phyloP scores from a whole-genome alignment of 2,888 invertebrate species.

The Plebejus melissa region DNA sequence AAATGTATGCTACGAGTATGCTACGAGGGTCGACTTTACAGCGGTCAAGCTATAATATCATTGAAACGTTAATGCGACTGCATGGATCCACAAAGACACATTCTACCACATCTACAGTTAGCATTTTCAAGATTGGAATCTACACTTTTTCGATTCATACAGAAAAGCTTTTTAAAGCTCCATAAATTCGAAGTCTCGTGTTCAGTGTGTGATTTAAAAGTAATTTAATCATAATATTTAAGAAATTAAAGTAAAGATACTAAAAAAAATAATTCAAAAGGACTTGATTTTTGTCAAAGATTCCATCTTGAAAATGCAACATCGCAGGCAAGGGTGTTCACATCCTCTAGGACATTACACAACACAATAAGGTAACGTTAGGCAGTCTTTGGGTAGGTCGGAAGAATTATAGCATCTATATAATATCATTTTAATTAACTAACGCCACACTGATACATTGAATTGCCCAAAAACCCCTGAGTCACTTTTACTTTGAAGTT shows the following conservation, averaged over 20 bases:
- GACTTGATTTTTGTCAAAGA: neutral
- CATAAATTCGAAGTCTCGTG: neutral
- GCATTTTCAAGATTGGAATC: slow-evolving; percentile 50
- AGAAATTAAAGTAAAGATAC: no score
- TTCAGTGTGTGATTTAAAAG: neutral
- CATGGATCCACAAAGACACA: slow-evolving; percentile 48
- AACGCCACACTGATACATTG: slow-evolving; percentile 50
- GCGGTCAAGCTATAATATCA: neutral
- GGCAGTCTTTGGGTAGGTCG: slow-evolving; percentile 80
- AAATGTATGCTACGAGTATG: no score
- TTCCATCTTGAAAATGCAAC: slow-evolving; percentile 49
- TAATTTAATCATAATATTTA: no score
- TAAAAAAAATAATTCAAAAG: no score
- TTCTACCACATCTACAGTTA: slow-evolving; percentile 58
- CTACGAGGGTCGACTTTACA: no score
- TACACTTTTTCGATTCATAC: neutral
- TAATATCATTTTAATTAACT: slow-evolving; percentile 40
- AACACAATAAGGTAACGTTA: slow-evolving; percentile 67
- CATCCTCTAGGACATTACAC: slow-evolving; percentile 61
- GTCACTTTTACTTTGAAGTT: neutral
- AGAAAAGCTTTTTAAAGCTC: neutral
- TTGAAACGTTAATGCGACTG: slow-evolving; percentile 39
- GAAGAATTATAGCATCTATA: slow-evolving; percentile 74
- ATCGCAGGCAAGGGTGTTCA: slow-evolving; percentile 60
- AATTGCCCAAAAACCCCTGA: neutral